Percentiles rank a stretch among this genome's conserved stretches.
phyloP scores from a whole-genome alignment of 2,888 invertebrate species.

The Cephus nigrinus region DNA sequence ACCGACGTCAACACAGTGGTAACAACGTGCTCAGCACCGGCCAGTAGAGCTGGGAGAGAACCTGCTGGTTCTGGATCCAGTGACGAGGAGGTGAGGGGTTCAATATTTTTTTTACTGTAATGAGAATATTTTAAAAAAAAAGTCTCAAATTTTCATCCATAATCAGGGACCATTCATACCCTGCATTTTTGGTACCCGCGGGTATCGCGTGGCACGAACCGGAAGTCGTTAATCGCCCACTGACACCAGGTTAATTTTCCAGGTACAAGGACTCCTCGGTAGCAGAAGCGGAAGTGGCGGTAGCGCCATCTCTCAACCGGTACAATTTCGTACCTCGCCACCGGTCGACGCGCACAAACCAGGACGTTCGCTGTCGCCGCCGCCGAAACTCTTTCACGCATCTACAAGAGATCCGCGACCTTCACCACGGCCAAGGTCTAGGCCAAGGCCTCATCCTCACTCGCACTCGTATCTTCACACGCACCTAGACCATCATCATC shows the following conservation, averaged over 20 bases:
- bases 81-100: conserved; percentile 69
- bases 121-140: too few relatives aligned
- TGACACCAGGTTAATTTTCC: conserved; percentile 6
- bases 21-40: conserved; percentile 53
- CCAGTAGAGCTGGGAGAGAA: conserved; percentile 55
- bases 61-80: conserved; percentile 67
- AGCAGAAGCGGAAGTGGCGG: conserved; percentile 59
- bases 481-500: conserved; percentile 65
- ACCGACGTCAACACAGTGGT: conserved; percentile 36
- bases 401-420: conserved; percentile 44
- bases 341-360: conserved; percentile 91
- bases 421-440: conserved; percentile 58
- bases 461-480: conserved; percentile 63
- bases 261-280: conserved; percentile 75
- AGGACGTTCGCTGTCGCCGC: conserved; percentile 68
- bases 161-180: too few relatives aligned
- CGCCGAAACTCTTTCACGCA: conserved; percentile 66
- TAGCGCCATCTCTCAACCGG: conserved; percentile 77
- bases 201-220: too few relatives aligned
- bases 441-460: conserved; percentile 67
- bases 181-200: too few relatives aligned
- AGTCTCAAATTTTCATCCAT: too few relatives aligned
- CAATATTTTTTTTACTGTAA: neutral
- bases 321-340: conserved; percentile 91
- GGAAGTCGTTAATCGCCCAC: too few relatives aligned